These are phyloP conservation scores for Xestia c-nigrum DNA, from an alignment of 2,888 invertebrate genomes.

Conservation along the genomic window DNA sequence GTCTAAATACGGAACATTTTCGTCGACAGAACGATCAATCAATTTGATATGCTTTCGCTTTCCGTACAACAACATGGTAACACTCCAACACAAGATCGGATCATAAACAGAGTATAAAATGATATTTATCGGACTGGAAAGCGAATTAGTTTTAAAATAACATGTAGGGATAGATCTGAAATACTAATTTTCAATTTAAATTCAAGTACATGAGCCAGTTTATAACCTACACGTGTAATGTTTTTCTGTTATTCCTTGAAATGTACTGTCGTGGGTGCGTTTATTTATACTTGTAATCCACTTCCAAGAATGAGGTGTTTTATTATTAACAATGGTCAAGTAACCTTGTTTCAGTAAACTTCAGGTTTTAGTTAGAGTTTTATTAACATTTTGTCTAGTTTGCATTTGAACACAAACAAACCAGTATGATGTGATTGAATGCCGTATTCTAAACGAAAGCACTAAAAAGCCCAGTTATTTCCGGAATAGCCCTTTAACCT, in stretches of 20 bases:
- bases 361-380: background rate
- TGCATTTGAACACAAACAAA: background rate
- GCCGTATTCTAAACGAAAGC: slow-evolving; percentile 25
- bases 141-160: background rate
- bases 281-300: background rate
- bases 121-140: background rate
- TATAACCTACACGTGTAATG: background rate
- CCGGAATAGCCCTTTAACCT: slow-evolving; percentile 47
- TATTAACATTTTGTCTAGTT: background rate
- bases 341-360: background rate
- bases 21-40: slow-evolving; percentile 28
- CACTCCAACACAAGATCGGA: slow-evolving; percentile 4
- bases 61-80: slow-evolving; percentile 12
- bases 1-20: slow-evolving; percentile 12
- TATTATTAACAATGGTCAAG: background rate
- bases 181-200: background rate
- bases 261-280: too few relatives aligned
- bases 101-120: slow-evolving; percentile 16
- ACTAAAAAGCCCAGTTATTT: slow-evolving; percentile 34
- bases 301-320: background rate
- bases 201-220: background rate
- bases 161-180: background rate
- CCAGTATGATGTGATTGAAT: slow-evolving; percentile 39
- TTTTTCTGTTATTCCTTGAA: background rate
- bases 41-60: slow-evolving; percentile 40